These are phyloP conservation scores for Cetonia aurata DNA, from an alignment of 2,888 invertebrate genomes.

Conservation along the genomic window DNA sequence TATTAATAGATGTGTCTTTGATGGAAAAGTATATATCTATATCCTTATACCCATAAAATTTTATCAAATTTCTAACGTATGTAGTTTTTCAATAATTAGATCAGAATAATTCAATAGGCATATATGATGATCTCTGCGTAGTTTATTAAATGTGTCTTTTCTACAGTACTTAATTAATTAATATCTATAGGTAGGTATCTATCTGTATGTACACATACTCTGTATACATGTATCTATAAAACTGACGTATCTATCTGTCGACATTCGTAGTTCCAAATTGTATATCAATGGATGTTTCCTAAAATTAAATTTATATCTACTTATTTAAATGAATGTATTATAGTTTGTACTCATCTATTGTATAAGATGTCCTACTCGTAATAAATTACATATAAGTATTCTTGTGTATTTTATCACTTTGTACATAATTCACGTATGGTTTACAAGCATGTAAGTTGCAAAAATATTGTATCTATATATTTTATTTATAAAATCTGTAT, in stretches of 20 bases:
- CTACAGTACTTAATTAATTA: conserved; percentile 24
- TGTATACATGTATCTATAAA: conserved; percentile 1
- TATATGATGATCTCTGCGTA: conserved; percentile 22
- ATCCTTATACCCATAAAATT: neutral
- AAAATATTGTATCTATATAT: conserved; percentile 35
- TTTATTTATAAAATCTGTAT: conserved; percentile 44
- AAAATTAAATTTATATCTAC: conserved; percentile 21
- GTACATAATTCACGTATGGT: conserved; percentile 27
- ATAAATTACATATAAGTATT: conserved; percentile 15
- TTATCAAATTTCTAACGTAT: conserved; percentile 8
- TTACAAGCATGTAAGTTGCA: conserved; percentile 20
- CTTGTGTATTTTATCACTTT: conserved; percentile 31
- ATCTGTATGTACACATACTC: neutral
- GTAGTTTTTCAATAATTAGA: conserved; percentile 11
- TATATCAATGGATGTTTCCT: conserved; percentile 15
- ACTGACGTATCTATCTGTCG: conserved; percentile 6
- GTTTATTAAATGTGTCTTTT: conserved; percentile 32
- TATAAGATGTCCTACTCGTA: conserved; percentile 8
- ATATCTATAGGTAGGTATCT: too few species aligned
- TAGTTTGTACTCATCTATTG: conserved; percentile 4
- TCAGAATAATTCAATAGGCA: conserved; percentile 10
- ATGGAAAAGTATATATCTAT: neutral
- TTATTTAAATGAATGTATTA: conserved; percentile 24
- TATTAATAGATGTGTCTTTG: conserved; percentile 25
- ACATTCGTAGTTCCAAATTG: conserved; percentile 15